phyloP scores from a whole-genome alignment of 92 coral and sea anemone genomes.

The Phenganax subtilis region DNA sequence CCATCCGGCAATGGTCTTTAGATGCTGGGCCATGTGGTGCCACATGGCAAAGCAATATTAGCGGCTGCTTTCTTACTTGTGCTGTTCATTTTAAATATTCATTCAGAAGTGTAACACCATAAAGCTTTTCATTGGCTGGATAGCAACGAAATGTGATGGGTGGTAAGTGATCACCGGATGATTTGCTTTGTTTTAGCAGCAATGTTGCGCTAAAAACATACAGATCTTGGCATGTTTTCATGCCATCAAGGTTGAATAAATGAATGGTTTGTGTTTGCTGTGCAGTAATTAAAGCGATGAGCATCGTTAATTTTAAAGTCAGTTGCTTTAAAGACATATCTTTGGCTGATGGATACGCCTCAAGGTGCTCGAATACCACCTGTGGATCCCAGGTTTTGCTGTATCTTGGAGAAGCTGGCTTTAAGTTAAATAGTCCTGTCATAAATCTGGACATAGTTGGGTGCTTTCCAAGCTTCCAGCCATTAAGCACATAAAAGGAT shows the following conservation, averaged over 20 bases:
- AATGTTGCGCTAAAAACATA: constrained; percentile 41
- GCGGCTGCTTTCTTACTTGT: constrained; percentile 44
- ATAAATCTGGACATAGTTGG: no score
- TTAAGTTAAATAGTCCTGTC: constrained; percentile 24
- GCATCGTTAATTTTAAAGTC: constrained; percentile 46
- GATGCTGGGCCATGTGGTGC: constrained; percentile 61
- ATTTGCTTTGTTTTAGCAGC: constrained; percentile 37
- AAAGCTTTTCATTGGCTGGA: constrained; percentile 40
- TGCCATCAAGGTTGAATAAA: constrained; percentile 45
- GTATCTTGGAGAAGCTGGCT: constrained; percentile 50
- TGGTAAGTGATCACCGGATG: constrained; percentile 38
- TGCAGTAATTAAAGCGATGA: constrained; percentile 47
- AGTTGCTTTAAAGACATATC: constrained; percentile 44
- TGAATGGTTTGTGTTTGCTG: constrained; percentile 54
- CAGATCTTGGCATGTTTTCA: constrained; percentile 33
- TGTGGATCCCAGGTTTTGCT: constrained; percentile 50
- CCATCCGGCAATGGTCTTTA: constrained; percentile 54
- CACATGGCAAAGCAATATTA: constrained; percentile 57
- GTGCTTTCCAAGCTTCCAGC: constrained; percentile 48
- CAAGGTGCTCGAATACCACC: background rate
- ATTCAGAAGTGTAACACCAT: constrained; percentile 24
- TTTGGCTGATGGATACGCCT: constrained; percentile 22
- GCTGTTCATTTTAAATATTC: constrained; percentile 35
- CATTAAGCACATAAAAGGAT: constrained; percentile 29
- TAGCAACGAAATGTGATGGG: constrained; percentile 12